Percentiles rank a stretch among this genome's conserved stretches.
Evolutionary conservation across 2,797 vertebrate species (phyloP).

Genomic region (Petrocephalus schoutedeni): DNA sequence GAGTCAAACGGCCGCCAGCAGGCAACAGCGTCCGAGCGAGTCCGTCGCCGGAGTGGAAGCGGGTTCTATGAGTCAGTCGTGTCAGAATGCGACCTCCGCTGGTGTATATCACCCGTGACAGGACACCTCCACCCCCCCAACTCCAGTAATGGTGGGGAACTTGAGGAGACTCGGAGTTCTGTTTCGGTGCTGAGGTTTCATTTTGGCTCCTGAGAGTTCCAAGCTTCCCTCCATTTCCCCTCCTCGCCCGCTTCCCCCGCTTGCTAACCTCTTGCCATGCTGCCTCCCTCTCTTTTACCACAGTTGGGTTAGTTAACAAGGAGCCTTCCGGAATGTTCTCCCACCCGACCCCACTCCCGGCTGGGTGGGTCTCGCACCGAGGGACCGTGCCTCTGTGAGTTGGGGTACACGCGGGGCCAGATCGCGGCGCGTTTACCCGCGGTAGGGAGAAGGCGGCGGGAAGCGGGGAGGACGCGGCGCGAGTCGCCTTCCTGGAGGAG

Average conservation of each 20-base stretch:
- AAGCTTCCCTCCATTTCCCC: not conserved
- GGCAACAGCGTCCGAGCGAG: not conserved
- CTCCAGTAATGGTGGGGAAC: not conserved
- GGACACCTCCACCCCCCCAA: not conserved
- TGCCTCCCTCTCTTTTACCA: not conserved
- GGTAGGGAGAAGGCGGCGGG: not conserved
- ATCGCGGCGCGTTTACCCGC: not conserved
- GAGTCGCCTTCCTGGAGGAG: not conserved
- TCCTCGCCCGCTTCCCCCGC: not conserved
- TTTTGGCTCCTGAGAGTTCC: not conserved
- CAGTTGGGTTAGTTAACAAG: constrained; percentile 2
- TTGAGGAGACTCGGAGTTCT: not conserved
- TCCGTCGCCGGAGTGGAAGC: not conserved
- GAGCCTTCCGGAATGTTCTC: not conserved
- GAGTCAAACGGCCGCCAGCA: not conserved
- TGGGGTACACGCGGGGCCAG: not conserved
- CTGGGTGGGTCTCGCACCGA: not conserved
- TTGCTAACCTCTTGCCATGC: not conserved
- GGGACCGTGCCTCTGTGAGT: not conserved
- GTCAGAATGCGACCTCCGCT: not conserved
- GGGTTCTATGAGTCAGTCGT: not conserved
- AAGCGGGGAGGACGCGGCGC: not conserved
- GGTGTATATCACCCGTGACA: not conserved
- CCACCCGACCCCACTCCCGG: not conserved
- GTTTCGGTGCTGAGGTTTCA: not conserved